Base-by-base conservation (phyloP, 1,140 invertebrate species). In the Temnothorax curvispinosus region DNA sequence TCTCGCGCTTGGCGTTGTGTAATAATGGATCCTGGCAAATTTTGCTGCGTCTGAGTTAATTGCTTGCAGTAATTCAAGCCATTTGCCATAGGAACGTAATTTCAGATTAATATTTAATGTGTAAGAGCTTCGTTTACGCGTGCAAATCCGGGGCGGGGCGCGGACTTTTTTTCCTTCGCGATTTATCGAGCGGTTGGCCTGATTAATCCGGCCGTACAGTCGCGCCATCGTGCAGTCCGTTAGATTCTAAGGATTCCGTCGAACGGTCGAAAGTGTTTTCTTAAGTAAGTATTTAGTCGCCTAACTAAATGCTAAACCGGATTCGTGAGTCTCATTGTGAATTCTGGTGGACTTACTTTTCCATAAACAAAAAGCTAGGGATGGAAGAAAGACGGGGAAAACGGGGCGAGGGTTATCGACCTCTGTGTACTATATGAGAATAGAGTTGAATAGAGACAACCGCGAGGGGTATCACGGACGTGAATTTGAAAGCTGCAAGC, bases 211-310 rank as follows among this genome's bases (percentile, higher is more conserved):
- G 32, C 44, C 35, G n/a, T 75, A 77, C 41, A 87, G 35, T 56
- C 13, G n/a, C 41, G 58, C 58, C 64, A 52, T 87, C 76, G 21
- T 3, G 21, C 9, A 56, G 74, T 54, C 67, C 71, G 44, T 35
- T 15, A 11, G 54, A 67, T 50, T 80, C 84, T 69, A 32, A 32
- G 6, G 27, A 47, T 50, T 47, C n/a, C 52, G 6, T 13, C 41
- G 41, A 69, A 52, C 52, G 27, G 67, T 38, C 11, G 58, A 38
- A 50, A 77, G 78, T 87, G 77, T 89, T 90, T 88, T 76, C 89
- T 89, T 89, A 88, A 88, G 87, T 75, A 75, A 82, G 52, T 86
- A 89, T 88, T 88, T 88, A 89, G 78, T 72, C 62, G 85, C 77
- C 60, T 64, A 90, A 82, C 74, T 87, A 89, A 90, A 90, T 87